Evolutionary conservation across 2,113 vertebrate genomes (phyloP), one percentile per base, ranked within the genome.

Genomic region (Leptobrachium ailaonicum): DNA sequence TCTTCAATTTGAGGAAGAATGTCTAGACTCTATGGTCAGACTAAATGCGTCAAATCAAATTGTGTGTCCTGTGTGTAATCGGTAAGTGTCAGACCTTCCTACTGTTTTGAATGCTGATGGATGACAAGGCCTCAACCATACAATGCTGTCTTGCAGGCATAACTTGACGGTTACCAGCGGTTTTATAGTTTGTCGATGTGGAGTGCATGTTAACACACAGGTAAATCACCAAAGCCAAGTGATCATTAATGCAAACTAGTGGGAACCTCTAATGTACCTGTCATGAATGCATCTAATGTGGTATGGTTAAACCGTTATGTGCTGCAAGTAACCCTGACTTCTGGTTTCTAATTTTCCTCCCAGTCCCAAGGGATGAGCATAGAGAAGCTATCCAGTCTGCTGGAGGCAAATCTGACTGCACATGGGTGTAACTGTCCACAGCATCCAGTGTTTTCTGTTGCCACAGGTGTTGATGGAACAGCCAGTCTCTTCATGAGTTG

Each of bases 31-130:
- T 0, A 83, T 94, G 4, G 90, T 98, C 0, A 88, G 88, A 53
- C 89, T 97, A 90, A 93, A 95, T 2, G 86, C 87, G 6, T 85
- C 83, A 0, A 7, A 77, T 75, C 76, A 73, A 6, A 70, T 98
- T 56, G 93, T 98, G 84, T 99, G 98, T 70, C 97, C 97, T 0
- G 75, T 96, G 6, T 99, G 97, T 85, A 90, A 89, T 56, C 89
- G 64, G 98, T 98, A 88, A 95, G 94, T 2, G 47, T n/a, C 45
- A 47, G 6, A 12, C 13, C 4, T 2, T 2, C 63, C 32, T 64
- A 20, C 12, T 63, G 11, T 63, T 14, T 13, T n/a, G 32, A 4
- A 20, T 7, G 64, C 20, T 32, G 20, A 32, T 32, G 20, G 60
- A 62, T 14, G 4, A 62, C 3, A 62, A 8, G 12, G 60, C 20